Evolutionary conservation across 2,797 vertebrate genomes (phyloP).

Genomic region (Nothura maculosa): DNA sequence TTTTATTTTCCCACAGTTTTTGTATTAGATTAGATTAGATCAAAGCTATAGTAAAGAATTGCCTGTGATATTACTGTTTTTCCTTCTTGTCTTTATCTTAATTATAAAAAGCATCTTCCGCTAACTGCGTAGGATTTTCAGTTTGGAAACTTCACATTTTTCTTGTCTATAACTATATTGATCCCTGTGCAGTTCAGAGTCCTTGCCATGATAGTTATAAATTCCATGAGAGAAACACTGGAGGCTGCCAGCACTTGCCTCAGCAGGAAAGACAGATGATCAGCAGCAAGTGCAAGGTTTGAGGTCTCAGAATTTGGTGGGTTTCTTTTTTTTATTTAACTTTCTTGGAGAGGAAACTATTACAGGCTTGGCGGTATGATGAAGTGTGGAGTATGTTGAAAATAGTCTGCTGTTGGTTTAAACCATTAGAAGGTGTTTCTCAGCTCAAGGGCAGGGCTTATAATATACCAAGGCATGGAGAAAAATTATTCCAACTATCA

Average conservation of each 20-base stretch:
- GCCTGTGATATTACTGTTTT: background rate
- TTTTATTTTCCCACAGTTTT: background rate
- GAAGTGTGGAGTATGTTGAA: background rate
- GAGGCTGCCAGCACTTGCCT: background rate
- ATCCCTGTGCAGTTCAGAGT: conserved; percentile 9
- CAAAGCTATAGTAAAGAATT: background rate
- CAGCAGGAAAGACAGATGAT: background rate
- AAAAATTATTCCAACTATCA: background rate
- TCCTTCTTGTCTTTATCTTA: background rate
- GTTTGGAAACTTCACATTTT: background rate
- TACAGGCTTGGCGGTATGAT: background rate
- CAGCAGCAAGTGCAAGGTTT: background rate
- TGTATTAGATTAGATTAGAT: background rate
- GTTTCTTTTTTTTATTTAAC: background rate
- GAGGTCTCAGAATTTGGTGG: background rate
- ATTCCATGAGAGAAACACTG: background rate
- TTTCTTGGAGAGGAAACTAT: background rate
- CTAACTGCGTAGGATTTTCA: background rate
- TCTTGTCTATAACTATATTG: background rate
- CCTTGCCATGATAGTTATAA: conserved; percentile 14
- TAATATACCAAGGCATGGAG: background rate
- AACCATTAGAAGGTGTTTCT: background rate
- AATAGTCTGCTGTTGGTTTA: background rate
- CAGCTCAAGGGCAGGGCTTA: background rate
- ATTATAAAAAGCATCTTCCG: background rate